phyloP scores from a whole-genome alignment of 2,888 invertebrate genomes.

The Euzophera pinguis region DNA sequence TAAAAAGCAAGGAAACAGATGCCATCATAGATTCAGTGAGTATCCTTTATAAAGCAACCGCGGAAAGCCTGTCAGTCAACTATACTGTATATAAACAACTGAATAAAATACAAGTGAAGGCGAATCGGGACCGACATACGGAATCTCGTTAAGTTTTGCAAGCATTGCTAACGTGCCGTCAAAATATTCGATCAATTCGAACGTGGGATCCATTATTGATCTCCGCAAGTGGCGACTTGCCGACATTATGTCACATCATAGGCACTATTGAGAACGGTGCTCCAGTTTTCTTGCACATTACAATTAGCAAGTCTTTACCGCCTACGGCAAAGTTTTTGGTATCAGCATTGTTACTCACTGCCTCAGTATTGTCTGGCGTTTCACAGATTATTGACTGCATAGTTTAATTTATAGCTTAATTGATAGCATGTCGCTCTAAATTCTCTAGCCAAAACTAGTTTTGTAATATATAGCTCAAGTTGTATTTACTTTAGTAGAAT shows the following conservation, averaged over 20 bases:
- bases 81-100: slow-evolving; percentile 18
- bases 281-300: slow-evolving; percentile 45
- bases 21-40: slow-evolving; percentile 25
- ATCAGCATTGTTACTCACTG: slow-evolving; percentile 9
- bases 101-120: slow-evolving; percentile 33
- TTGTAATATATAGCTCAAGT: slow-evolving; percentile 37
- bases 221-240: slow-evolving; percentile 44
- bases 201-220: slow-evolving; percentile 72
- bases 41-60: slow-evolving; percentile 35
- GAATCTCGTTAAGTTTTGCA: slow-evolving; percentile 32
- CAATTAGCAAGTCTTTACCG: slow-evolving; percentile 46
- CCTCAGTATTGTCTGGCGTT: slow-evolving; percentile 20
- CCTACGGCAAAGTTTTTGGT: slow-evolving; percentile 31
- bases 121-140: slow-evolving; percentile 26
- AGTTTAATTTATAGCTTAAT: slow-evolving; percentile 45
- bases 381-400: slow-evolving; percentile 31
- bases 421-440: slow-evolving; percentile 48
- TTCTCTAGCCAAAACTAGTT: slow-evolving; percentile 48
- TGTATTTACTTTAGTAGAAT: slow-evolving; percentile 20
- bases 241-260: slow-evolving; percentile 46
- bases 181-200: slow-evolving; percentile 55
- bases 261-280: slow-evolving; percentile 36
- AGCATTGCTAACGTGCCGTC: slow-evolving; percentile 38
- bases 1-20: slow-evolving; percentile 26
- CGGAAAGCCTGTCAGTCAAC: slow-evolving; percentile 31